Percentiles rank a stretch among this genome's conserved stretches.
phyloP scores from a whole-genome alignment of 2,113 vertebrate genomes.

The Hemicordylus capensis region DNA sequence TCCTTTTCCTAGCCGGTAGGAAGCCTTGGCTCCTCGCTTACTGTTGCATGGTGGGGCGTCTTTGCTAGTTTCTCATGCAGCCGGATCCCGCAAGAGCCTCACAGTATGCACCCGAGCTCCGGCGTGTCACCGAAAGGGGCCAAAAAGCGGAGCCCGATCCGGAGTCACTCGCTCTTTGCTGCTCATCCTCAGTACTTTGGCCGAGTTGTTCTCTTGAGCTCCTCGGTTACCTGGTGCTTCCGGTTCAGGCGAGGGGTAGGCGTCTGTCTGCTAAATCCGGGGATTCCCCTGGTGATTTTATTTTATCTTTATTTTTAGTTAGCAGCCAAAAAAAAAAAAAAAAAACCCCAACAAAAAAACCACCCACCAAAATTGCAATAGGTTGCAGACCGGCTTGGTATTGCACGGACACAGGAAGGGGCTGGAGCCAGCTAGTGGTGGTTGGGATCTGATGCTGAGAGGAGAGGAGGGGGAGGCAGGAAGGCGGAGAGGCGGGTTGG shows the following conservation, averaged over 20 bases:
- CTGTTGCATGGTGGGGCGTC: background rate
- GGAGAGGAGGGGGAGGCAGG: constrained; percentile 11
- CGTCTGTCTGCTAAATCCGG: background rate
- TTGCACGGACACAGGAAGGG: constrained; percentile 28
- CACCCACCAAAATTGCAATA: background rate
- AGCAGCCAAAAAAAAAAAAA: accelerated
- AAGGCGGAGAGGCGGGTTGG: background rate
- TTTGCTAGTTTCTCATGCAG: no score
- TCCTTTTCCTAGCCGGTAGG: background rate
- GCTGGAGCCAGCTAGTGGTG: background rate
- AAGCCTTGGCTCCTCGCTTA: background rate
- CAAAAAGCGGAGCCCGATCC: background rate
- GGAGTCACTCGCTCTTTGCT: background rate
- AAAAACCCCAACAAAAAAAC: no score
- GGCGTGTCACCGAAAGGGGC: background rate
- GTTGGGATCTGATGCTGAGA: background rate
- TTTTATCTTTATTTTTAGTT: background rate
- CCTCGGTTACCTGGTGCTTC: background rate
- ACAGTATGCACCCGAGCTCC: background rate
- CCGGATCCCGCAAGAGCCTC: background rate
- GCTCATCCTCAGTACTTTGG: background rate
- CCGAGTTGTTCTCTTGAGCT: background rate
- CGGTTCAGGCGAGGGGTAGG: background rate
- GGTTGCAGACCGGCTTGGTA: constrained; percentile 28
- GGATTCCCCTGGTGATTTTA: no score